Evolutionary conservation across 1,140 invertebrate genomes (phyloP).

Genomic region (Onthophagus taurus): DNA sequence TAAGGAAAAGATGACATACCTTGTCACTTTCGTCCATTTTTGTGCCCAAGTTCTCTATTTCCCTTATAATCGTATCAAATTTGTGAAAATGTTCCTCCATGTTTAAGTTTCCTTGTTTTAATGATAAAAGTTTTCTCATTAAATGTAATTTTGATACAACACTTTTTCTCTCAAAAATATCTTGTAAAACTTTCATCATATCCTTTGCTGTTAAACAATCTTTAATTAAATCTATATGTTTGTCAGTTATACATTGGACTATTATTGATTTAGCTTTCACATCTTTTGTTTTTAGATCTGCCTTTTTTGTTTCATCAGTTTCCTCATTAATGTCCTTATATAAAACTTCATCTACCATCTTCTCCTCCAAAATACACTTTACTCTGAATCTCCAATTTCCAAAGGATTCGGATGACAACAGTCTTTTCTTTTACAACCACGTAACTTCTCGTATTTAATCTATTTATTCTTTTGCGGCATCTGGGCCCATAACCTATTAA

Average conservation of each 20-base stretch:
- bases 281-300: conserved; percentile 2
- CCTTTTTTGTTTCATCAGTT: not conserved
- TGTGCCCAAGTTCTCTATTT: conserved; percentile 25
- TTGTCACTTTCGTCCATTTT: conserved; percentile 35
- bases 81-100: conserved; percentile 20
- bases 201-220: conserved; percentile 15
- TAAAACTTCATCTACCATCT: conserved; percentile 2
- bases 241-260: conserved; percentile 3
- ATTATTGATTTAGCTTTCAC: conserved; percentile 6
- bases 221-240: conserved; percentile 12
- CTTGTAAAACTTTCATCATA: conserved; percentile 14
- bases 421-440: too few relatives aligned
- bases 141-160: conserved; percentile 16
- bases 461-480: too few relatives aligned
- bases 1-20: conserved; percentile 32
- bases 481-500: too few relatives aligned
- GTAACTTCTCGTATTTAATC: too few relatives aligned
- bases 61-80: too few relatives aligned
- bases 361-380: conserved; percentile 6
- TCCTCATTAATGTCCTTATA: not conserved
- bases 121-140: conserved; percentile 15
- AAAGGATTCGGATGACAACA: too few relatives aligned
- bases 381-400: conserved; percentile 10
- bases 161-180: conserved; percentile 19
- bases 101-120: conserved; percentile 15